A percentile compares a stretch with the other conserved stretches of the same genome.
phyloP scores from a whole-genome alignment of 2,113 vertebrate genomes.

The Gymnocephalus cernua region DNA sequence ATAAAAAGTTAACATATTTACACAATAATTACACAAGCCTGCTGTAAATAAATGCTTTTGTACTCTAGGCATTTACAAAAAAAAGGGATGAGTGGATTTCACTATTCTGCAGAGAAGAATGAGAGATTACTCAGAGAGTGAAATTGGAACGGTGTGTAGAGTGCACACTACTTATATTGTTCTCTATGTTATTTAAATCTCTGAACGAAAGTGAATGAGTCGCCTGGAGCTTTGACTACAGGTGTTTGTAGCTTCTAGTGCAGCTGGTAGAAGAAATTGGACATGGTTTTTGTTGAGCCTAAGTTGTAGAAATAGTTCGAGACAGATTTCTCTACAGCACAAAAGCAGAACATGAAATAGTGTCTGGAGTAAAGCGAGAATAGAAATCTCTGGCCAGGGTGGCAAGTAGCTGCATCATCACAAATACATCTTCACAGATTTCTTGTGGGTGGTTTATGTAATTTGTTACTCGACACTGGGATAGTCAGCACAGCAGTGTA shows the following conservation, averaged over 20 bases:
- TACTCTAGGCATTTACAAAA: conserved; percentile 41
- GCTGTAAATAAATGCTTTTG: conserved; percentile 37
- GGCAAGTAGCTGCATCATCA: conserved; percentile 55
- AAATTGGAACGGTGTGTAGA: conserved; percentile 62
- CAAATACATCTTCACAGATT: conserved; percentile 74
- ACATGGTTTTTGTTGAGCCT: conserved; percentile 61
- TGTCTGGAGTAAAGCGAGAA: conserved; percentile 44
- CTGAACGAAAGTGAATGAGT: conserved; percentile 70
- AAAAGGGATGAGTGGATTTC: conserved; percentile 47
- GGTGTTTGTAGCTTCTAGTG: conserved; percentile 63
- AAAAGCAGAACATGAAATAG: conserved; percentile 60
- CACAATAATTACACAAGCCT: conserved; percentile 14
- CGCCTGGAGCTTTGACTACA: conserved; percentile 68
- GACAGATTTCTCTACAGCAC: conserved; percentile 53
- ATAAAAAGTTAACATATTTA: conserved; percentile 26
- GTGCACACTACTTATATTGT: conserved; percentile 64
- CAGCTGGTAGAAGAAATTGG: conserved; percentile 74
- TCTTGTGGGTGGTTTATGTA: conserved; percentile 76
- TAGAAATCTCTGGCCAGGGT: conserved; percentile 44
- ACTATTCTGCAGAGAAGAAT: conserved; percentile 57
- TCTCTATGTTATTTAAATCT: conserved; percentile 80
- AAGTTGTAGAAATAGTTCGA: conserved; percentile 60
- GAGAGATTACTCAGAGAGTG: conserved; percentile 57
- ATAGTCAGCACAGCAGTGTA: conserved; percentile 50
- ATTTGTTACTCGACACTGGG: conserved; percentile 64